phyloP scores from a whole-genome alignment of 2,888 invertebrate genomes.

The Drepanosiphum platanoidis region DNA sequence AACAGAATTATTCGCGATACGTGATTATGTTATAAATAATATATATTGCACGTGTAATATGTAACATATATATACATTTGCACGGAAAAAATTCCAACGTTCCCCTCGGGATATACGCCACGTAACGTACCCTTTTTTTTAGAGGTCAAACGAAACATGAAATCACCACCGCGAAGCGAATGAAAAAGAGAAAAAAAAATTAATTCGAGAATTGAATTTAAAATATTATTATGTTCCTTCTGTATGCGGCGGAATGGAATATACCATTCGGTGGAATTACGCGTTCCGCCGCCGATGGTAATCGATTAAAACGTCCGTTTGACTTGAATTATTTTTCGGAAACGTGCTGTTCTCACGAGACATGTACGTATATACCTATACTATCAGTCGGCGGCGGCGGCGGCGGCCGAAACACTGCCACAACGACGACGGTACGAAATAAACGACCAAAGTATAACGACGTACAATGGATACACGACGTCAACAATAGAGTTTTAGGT shows the following conservation, averaged over 20 bases:
- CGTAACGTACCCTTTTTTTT: not conserved
- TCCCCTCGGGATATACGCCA: constrained; percentile 32
- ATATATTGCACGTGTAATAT: not conserved
- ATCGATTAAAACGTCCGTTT: not conserved
- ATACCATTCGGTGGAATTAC: not conserved
- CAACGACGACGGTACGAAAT: not conserved
- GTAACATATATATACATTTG: not conserved
- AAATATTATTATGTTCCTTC: constrained; percentile 1
- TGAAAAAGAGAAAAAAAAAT: constrained; percentile 1
- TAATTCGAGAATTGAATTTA: constrained; percentile 9
- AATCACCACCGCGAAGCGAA: not conserved
- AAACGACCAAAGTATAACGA: not conserved
- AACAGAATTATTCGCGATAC: constrained; percentile 18
- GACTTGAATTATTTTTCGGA: not conserved
- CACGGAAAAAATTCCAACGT: constrained; percentile 22
- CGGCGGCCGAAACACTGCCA: too few relatives aligned
- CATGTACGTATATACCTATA: not conserved
- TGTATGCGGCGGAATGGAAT: too few relatives aligned
- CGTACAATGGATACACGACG: too few relatives aligned
- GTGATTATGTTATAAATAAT: constrained; percentile 10
- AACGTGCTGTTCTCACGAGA: not conserved
- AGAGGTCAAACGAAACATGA: constrained; percentile 29
- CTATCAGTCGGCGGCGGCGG: too few relatives aligned
- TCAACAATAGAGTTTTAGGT: too few relatives aligned
- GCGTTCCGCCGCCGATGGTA: not conserved